Conservation (phyloP, 2,113 vertebrate genomes). For the Tautogolabrus adspersus region DNA sequence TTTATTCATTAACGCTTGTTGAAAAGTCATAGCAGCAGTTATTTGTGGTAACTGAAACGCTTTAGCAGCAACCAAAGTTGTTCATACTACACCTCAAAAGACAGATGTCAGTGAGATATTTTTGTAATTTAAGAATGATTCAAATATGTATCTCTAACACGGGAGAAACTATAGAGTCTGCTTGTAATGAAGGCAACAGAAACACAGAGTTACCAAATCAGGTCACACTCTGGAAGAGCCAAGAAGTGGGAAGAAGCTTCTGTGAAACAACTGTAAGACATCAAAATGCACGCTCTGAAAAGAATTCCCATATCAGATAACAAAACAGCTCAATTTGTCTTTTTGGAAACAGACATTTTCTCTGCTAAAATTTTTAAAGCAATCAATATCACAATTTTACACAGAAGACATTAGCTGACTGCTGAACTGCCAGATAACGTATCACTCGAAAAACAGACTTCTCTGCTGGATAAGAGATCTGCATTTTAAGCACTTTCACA, state of each 20-base stretch:
- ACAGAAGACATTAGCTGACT: conserved; percentile 10
- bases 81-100: not conserved
- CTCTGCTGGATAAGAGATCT: conserved; percentile 42
- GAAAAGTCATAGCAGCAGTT: conserved; percentile 15
- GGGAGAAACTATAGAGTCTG: not conserved
- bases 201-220: not conserved
- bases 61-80: not conserved
- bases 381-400: conserved; percentile 32
- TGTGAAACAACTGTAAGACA: not conserved
- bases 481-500: conserved; percentile 36
- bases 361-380: conserved; percentile 12
- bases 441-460: conserved; percentile 43
- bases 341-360: not conserved
- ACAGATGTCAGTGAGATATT: not conserved
- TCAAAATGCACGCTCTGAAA: not conserved
- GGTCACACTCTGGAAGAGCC: not conserved
- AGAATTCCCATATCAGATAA: conserved; percentile 8
- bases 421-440: conserved; percentile 31
- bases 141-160: not conserved
- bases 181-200: not conserved
- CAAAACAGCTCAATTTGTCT: not conserved
- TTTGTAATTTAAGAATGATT: not conserved
- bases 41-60: conserved; percentile 1
- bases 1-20: conserved; percentile 19
- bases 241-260: not conserved